These are phyloP conservation scores for Dendroctonus ponderosae DNA, from an alignment of 1,140 invertebrate genomes.

Conservation along the genomic window DNA sequence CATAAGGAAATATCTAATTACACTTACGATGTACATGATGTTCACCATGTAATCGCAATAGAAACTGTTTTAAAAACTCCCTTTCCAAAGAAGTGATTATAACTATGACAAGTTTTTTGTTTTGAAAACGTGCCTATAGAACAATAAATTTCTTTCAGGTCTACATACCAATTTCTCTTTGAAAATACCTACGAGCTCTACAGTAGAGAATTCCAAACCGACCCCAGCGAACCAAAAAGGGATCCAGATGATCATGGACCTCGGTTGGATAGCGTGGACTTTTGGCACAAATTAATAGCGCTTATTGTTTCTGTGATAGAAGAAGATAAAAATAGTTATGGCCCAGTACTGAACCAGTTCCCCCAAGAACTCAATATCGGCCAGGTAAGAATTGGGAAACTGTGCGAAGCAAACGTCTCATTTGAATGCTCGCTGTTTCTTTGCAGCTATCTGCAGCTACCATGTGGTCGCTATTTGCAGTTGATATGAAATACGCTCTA, in stretches of 20 bases:
- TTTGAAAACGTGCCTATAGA: too few species aligned
- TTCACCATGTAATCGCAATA: too few species aligned
- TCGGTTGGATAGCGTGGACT: conserved; percentile 87
- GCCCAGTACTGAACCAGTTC: conserved; percentile 97
- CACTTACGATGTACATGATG: too few species aligned
- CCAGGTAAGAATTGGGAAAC: conserved; percentile 57
- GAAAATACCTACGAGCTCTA: conserved; percentile 97
- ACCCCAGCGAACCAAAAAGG: conserved; percentile 83
- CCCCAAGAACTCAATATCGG: conserved; percentile 90
- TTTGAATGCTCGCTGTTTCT: conserved; percentile 4
- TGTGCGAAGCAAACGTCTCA: too few species aligned
- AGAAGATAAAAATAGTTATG: conserved; percentile 97
- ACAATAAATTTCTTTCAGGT: conserved; percentile 56
- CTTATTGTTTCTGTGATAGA: conserved; percentile 98
- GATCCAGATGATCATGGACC: conserved; percentile 88
- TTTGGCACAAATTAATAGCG: conserved; percentile 98
- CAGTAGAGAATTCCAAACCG: conserved; percentile 87
- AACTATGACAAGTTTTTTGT: too few species aligned
- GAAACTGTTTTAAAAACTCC: too few species aligned
- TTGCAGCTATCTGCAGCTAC: conserved; percentile 90
- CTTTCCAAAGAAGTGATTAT: too few species aligned
- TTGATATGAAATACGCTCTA: conserved; percentile 97
- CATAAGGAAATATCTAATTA: too few species aligned
- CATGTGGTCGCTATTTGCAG: conserved; percentile 96
- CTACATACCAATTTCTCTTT: conserved; percentile 97